Evolutionary conservation across 2,888 invertebrate genomes (phyloP), one percentile per base, ranked within the genome.

Genomic region (Chromoteleia sp.): DNA sequence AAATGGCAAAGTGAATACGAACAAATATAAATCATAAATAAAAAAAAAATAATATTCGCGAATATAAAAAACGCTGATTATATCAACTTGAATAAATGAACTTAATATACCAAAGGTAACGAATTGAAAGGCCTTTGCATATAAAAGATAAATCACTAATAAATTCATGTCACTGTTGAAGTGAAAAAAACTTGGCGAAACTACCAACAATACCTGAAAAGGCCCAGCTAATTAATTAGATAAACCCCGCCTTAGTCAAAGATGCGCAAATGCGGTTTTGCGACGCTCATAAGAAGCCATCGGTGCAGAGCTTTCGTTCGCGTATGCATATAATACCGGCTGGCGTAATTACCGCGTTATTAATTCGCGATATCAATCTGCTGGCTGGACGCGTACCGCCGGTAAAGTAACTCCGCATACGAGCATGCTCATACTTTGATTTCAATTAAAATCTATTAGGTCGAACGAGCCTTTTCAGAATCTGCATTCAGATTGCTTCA

Each of bases 371-470:
- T 87, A 87, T 85, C 85, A 87, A 87, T 87, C 85, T 86, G 80
- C 82, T 67, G 84, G 71, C 80, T 80, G 84, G 84, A 81, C 83
- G 83, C 83, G 83, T 76, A 63, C 68, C 76, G 52, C 73, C 82
- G 63, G 63, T 58, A 56, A 67, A 41, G 71, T 52, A 82, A 67
- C 68, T 59, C 39, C 33, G 52, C 68, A 67, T 63, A 50, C 56
- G 39, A 33, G 56, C 39, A 8, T 45, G 59, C 59, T 54, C 56
- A 29, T 63, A 45, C 71, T 71, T 75, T 58, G 81, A 83, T 83
- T 85, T 86, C 87, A 84, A 87, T 86, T 86, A 86, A 85, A 88
- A 87, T 87, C 84, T 83, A 85, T 85, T 84, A 85, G 84, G 80
- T 75, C 65, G 77, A 82, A 77, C 82, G 65, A 76, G 76, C 61